Conservation (phyloP, 2,888 invertebrate species). For the Tolmerus cingulatus region DNA sequence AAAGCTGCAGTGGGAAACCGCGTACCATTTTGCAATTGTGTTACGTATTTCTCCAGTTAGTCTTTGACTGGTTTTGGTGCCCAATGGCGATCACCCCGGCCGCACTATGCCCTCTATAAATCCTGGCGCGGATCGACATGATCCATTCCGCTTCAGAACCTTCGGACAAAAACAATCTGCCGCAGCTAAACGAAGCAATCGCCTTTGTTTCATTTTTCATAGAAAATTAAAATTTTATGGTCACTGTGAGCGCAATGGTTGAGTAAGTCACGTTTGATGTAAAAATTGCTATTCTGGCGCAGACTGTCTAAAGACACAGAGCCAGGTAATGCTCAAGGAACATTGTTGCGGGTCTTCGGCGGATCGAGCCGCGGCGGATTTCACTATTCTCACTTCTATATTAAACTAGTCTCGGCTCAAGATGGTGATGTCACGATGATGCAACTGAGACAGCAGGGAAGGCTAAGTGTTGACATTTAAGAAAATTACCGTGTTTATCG, state of each 20-base stretch:
- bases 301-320: not conserved
- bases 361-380: not conserved
- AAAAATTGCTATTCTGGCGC: constrained; percentile 16
- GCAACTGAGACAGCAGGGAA: not conserved
- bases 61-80: not conserved
- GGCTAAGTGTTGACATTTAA: constrained; percentile 20
- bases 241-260: constrained; percentile 15
- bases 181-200: constrained; percentile 4
- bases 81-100: not conserved
- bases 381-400: constrained; percentile 12
- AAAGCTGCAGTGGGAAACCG: not conserved
- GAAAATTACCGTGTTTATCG: not conserved
- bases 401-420: not conserved
- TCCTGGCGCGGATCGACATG: not conserved
- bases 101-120: not conserved
- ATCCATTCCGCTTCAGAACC: constrained; percentile 1
- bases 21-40: not conserved
- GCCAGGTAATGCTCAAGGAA: not conserved
- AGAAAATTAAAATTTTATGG: constrained; percentile 41
- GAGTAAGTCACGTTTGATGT: constrained; percentile 39
- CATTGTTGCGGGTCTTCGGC: not conserved
- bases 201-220: constrained; percentile 24
- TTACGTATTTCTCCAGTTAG: not conserved
- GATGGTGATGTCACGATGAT: constrained; percentile 35
- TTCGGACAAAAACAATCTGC: not conserved